Percentiles rank a stretch among this genome's conserved stretches.
phyloP scores from a whole-genome alignment of 30 jellyfish, hydroid and myxozoan genomes.

The Turritopsis dohrnii region DNA sequence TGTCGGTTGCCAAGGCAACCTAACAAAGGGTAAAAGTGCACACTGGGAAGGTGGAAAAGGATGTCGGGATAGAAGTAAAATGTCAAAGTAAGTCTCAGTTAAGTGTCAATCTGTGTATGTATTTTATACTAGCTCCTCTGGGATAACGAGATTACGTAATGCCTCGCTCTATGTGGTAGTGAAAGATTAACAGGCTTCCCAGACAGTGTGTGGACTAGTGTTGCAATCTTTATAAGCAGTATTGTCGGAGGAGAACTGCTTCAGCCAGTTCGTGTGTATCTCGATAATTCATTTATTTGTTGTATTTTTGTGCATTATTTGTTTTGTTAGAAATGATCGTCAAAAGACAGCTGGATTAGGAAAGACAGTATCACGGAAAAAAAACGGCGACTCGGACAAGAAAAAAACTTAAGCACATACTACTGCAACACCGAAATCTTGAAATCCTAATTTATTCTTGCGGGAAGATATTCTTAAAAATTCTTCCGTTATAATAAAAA shows the following conservation, averaged over 20 bases:
- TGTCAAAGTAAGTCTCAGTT: constrained; percentile 18
- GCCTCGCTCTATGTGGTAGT: too few species aligned
- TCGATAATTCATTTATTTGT: too few species aligned
- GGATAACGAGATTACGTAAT: too few species aligned
- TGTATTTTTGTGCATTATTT: too few species aligned
- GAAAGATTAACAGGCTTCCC: too few species aligned
- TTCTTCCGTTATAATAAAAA: too few species aligned
- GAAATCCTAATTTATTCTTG: too few species aligned
- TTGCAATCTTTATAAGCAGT: too few species aligned
- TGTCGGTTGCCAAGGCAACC: constrained; percentile 2
- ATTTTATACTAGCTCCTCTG: too few species aligned
- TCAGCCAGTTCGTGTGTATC: background rate
- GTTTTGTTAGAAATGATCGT: constrained; percentile 20
- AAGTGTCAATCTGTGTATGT: background rate
- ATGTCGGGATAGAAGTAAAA: constrained; percentile 28
- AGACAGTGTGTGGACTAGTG: too few species aligned
- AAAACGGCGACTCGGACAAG: background rate
- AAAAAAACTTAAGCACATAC: background rate
- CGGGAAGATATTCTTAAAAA: too few species aligned
- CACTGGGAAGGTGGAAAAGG: constrained; percentile 55
- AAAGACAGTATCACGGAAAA: constrained; percentile 26
- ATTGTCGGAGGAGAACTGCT: too few species aligned
- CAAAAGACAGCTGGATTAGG: constrained; percentile 35
- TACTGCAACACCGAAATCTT: background rate
- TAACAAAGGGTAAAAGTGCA: constrained; percentile 5